Conservation (phyloP, 53 echinoderm and acorn worm species). For the Echinometra lucunter region DNA sequence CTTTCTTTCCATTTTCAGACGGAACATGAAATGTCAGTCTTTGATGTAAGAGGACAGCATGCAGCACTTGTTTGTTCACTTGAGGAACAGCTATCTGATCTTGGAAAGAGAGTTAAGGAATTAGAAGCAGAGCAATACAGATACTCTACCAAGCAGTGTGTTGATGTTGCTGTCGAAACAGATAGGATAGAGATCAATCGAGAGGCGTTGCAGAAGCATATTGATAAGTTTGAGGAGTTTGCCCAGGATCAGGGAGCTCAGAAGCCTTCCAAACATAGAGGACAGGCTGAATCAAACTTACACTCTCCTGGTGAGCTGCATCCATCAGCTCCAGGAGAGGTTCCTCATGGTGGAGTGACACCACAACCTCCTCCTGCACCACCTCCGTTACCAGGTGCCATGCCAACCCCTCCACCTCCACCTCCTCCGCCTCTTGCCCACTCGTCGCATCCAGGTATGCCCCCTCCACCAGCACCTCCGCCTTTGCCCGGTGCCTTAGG, state of each 20-base stretch:
- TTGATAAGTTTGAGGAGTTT: conserved; percentile 90
- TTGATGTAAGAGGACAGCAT: conserved; percentile 82
- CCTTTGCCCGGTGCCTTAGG: conserved; percentile 64
- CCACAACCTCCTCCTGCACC: conserved; percentile 67
- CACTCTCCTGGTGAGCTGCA: conserved; percentile 3
- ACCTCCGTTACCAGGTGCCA: conserved; percentile 56
- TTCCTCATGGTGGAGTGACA: not conserved
- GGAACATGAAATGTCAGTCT: conserved; percentile 81
- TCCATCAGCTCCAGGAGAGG: not conserved
- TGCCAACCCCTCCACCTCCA: conserved; percentile 33
- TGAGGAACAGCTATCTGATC: conserved; percentile 76
- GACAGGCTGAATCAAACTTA: not conserved
- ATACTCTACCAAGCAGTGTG: conserved; percentile 56
- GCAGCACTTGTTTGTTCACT: conserved; percentile 75
- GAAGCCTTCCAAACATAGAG: conserved; percentile 32
- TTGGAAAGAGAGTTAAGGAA: conserved; percentile 67
- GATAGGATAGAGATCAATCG: conserved; percentile 90
- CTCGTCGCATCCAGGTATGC: conserved; percentile 13
- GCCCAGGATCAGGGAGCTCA: conserved; percentile 31
- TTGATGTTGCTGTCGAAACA: conserved; percentile 87
- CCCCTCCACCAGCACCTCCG: conserved; percentile 72
- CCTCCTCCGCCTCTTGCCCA: conserved; percentile 57
- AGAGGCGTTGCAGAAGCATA: conserved; percentile 84
- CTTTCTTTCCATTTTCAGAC: conserved; percentile 64
- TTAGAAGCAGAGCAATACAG: conserved; percentile 36